A percentile compares a stretch with the other conserved stretches of the same genome.
These are phyloP conservation scores for Scleropages formosus DNA, from an alignment of 2,797 vertebrate genomes.

Conservation along the genomic window DNA sequence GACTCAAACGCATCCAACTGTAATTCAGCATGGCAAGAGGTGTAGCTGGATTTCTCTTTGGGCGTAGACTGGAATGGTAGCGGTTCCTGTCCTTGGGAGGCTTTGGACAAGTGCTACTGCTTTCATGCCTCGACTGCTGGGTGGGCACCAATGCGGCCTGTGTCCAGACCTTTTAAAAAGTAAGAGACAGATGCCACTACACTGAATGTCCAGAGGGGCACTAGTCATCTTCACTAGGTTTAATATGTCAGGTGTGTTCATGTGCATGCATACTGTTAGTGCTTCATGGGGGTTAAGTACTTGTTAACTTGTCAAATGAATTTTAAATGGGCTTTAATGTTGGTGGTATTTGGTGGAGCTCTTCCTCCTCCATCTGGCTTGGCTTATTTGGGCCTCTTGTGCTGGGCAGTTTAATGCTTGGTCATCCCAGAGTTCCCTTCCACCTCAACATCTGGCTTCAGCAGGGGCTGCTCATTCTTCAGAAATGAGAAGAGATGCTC, in stretches of 20 bases:
- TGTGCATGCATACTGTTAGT: constrained; percentile 23
- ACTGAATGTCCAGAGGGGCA: no score
- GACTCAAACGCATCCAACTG: neutral
- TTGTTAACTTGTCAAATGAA: neutral
- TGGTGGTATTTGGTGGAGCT: neutral
- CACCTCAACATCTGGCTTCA: neutral
- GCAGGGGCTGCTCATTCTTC: neutral
- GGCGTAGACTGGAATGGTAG: neutral
- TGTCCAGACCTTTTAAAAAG: no score
- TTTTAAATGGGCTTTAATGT: constrained; percentile 13
- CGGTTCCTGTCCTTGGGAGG: neutral
- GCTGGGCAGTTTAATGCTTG: neutral
- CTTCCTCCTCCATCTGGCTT: neutral
- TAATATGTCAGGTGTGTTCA: neutral
- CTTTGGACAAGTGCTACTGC: neutral
- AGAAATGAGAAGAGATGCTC: neutral
- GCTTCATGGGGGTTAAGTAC: constrained; percentile 1
- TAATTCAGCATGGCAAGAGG: neutral
- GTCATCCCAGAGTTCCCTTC: constrained; percentile 6
- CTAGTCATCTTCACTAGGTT: no score
- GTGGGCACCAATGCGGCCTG: no score
- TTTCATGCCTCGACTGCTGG: neutral
- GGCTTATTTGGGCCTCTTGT: constrained; percentile 10
- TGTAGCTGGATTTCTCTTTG: neutral
- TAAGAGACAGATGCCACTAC: no score